phyloP scores from a whole-genome alignment of 2,888 invertebrate genomes.

The Cetonia aurata region DNA sequence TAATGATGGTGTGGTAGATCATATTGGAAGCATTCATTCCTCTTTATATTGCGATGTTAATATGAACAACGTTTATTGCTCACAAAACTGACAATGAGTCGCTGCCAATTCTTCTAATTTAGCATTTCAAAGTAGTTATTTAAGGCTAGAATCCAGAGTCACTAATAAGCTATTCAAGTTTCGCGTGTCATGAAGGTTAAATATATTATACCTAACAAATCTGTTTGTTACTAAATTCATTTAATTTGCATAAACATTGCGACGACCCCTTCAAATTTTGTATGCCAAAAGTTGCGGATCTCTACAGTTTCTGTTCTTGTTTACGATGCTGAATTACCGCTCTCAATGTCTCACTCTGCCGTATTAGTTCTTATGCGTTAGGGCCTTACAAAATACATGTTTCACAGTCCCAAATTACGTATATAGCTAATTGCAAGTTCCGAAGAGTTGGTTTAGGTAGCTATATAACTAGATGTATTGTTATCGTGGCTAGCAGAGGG shows the following conservation, averaged over 20 bases:
- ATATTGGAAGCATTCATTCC: not conserved
- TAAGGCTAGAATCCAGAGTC: not conserved
- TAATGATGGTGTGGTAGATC: not conserved
- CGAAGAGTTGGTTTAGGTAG: slow-evolving; percentile 5
- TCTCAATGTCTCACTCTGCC: slow-evolving; percentile 1
- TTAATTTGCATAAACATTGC: slow-evolving; percentile 23
- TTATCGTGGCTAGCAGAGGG: slow-evolving; percentile 6
- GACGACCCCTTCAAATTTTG: slow-evolving; percentile 7
- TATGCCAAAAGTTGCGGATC: slow-evolving; percentile 19
- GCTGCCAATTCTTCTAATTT: too few relatives aligned
- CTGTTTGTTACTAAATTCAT: slow-evolving; percentile 31
- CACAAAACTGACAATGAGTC: too few relatives aligned
- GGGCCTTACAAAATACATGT: slow-evolving; percentile 11
- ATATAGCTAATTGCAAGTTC: slow-evolving; percentile 15
- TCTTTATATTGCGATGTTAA: too few relatives aligned
- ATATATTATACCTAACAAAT: slow-evolving; percentile 21
- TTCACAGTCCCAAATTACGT: slow-evolving; percentile 13
- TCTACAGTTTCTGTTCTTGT: slow-evolving; percentile 5
- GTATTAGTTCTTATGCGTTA: not conserved
- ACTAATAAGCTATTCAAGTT: not conserved
- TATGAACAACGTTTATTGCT: too few relatives aligned
- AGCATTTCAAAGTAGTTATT: too few relatives aligned
- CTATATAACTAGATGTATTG: not conserved
- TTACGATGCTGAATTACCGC: not conserved
- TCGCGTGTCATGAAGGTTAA: not conserved